Evolutionary conservation across 2,113 vertebrate genomes (phyloP), one percentile per base, ranked within the genome.

Genomic region (Chinchilla lanigera): DNA sequence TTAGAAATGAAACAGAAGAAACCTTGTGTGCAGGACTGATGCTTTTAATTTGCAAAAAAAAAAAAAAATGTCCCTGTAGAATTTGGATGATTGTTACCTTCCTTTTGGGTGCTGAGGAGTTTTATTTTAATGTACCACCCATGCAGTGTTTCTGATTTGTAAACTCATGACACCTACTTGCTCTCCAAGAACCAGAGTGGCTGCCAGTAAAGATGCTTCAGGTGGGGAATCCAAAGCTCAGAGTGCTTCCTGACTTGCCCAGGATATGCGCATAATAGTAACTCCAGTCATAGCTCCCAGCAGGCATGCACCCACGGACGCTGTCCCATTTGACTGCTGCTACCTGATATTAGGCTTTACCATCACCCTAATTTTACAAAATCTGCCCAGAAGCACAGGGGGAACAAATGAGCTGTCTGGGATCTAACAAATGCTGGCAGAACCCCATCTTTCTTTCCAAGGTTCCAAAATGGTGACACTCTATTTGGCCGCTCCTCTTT

Each of bases 301-400:
- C 20, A 10, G 17, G 12, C 58, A 26, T 4, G 35, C 5, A 6
- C 24, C 77, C 19, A 10, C 16, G 0, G 0, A 2, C 4, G 52
- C 44, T 10, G 12, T 47, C 50, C 8, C 7, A 4, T 16, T 47
- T 54, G 93, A 44, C 56, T n/a, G 3, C 16, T 67, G 14, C 22
- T 56, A 30, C 22, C 33, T 71, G 91, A 22, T 14, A 1, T 69
- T 69, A 50, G 77, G n/a, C 61, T 67, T 82, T 80, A 54, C 13
- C 8, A 13, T 56, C 7, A 1, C 14, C 60, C 19, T 3, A 0
- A 58, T 19, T 83, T 86, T 58, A 52, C 52, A 33, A 8, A 12
- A 33, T 56, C 54, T 52, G n/a, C 33, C 52, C 41, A 4, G 28
- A 69, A 61, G 35, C 50, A 26, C 12, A 1, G 41, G 67, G 50